These are phyloP conservation scores for Platysteira castanea DNA, from an alignment of 2,113 vertebrate genomes.

Conservation along the genomic window DNA sequence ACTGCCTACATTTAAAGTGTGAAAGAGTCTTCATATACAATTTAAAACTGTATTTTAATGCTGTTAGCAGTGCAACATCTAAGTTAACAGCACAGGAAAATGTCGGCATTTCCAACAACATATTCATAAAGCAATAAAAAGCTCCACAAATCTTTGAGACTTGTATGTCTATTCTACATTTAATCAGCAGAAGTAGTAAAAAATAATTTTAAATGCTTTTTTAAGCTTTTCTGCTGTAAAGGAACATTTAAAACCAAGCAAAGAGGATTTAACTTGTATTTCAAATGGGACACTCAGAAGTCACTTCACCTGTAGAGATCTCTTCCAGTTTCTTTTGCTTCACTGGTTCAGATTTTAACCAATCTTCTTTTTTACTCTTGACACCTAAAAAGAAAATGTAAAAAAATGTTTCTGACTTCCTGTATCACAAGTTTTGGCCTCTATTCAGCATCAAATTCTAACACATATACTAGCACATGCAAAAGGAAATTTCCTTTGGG, in stretches of 20 bases:
- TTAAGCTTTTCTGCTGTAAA: background rate
- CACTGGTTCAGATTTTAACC: conserved; percentile 65
- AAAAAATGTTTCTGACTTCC: conserved; percentile 8
- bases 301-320: conserved; percentile 64
- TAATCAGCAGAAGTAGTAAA: background rate
- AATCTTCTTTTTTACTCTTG: conserved; percentile 81
- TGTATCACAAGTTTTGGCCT: background rate
- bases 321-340: conserved; percentile 62
- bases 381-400: conserved; percentile 66
- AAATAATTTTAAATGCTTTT: background rate
- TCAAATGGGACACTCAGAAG: background rate
- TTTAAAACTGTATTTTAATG: background rate
- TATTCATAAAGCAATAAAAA: background rate
- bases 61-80: background rate
- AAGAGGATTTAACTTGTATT: background rate
- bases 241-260: background rate
- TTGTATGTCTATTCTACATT: background rate
- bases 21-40: background rate
- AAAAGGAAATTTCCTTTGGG: background rate
- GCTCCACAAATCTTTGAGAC: background rate
- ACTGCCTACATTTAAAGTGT: background rate
- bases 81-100: background rate
- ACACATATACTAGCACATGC: background rate
- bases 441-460: background rate
- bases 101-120: background rate